Evolutionary conservation across 2,888 invertebrate genomes (phyloP).

Genomic region (Agrotis segetum): DNA sequence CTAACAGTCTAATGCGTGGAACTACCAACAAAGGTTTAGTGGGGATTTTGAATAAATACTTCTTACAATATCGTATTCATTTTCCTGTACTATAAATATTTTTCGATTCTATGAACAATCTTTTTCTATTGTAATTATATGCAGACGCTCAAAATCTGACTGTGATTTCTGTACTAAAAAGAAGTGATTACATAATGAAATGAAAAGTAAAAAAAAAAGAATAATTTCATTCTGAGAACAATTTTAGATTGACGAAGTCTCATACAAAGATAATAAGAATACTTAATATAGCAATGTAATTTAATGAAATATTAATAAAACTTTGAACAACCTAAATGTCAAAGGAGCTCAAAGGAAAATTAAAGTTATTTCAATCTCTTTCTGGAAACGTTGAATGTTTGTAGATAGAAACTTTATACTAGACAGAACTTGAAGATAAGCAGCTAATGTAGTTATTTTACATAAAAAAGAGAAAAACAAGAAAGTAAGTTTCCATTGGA

Average conservation of each 20-base stretch:
- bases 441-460: not conserved
- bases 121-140: too few species aligned
- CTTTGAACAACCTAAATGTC: conserved; percentile 3
- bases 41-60: conserved; percentile 34
- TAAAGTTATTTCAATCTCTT: conserved; percentile 10
- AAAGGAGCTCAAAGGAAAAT: conserved; percentile 26
- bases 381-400: conserved; percentile 28
- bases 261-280: conserved; percentile 17
- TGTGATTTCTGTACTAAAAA: too few species aligned
- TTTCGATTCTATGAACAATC: not conserved
- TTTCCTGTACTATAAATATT: conserved; percentile 6
- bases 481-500: not conserved
- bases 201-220: not conserved
- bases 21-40: conserved; percentile 25
- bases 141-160: too few species aligned
- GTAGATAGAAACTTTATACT: conserved; percentile 1
- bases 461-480: conserved; percentile 1
- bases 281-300: conserved; percentile 5
- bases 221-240: not conserved
- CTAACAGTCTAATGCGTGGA: conserved; percentile 27
- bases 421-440: conserved; percentile 20
- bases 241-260: not conserved
- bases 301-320: conserved; percentile 11
- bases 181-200: not conserved
- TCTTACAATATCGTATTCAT: not conserved